These are phyloP conservation scores for Cherax destructor DNA, from an alignment of 1,140 invertebrate species.

Conservation along the genomic window DNA sequence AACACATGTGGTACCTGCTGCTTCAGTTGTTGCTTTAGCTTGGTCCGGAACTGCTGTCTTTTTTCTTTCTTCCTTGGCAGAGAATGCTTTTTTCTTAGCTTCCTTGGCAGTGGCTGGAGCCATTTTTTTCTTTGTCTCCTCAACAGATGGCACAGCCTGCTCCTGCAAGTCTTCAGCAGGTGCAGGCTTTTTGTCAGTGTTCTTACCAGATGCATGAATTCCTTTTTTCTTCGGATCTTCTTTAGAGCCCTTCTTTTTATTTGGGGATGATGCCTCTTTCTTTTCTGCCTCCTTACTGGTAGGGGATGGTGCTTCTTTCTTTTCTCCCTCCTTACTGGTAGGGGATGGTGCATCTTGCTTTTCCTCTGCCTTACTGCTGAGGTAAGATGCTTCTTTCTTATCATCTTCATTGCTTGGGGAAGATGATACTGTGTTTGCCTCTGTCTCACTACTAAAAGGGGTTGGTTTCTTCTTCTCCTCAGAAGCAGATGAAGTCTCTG, in stretches of 20 bases:
- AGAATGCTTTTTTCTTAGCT: background rate
- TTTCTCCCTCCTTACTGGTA: background rate
- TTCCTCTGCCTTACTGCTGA: background rate
- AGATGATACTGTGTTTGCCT: too few species aligned
- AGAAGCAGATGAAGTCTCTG: background rate
- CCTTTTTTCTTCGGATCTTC: too few species aligned
- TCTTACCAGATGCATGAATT: too few species aligned
- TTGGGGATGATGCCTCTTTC: background rate
- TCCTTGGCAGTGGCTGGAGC: background rate
- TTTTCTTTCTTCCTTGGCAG: background rate
- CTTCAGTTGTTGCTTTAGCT: background rate
- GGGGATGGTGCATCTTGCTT: background rate
- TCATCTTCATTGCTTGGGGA: background rate
- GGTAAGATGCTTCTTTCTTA: background rate
- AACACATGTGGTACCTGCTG: background rate
- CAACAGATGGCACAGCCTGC: too few species aligned
- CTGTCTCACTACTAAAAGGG: background rate
- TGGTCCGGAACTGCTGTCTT: background rate
- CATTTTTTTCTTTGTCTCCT: too few species aligned
- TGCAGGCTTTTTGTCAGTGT: too few species aligned
- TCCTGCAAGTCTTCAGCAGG: too few species aligned
- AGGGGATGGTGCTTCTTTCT: background rate
- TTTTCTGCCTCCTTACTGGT: background rate
- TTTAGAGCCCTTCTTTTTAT: background rate
- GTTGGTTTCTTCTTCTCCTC: background rate